These are phyloP conservation scores for Rhegmatorhina hoffmannsi DNA, from an alignment of 2,113 vertebrate species.

Conservation along the genomic window DNA sequence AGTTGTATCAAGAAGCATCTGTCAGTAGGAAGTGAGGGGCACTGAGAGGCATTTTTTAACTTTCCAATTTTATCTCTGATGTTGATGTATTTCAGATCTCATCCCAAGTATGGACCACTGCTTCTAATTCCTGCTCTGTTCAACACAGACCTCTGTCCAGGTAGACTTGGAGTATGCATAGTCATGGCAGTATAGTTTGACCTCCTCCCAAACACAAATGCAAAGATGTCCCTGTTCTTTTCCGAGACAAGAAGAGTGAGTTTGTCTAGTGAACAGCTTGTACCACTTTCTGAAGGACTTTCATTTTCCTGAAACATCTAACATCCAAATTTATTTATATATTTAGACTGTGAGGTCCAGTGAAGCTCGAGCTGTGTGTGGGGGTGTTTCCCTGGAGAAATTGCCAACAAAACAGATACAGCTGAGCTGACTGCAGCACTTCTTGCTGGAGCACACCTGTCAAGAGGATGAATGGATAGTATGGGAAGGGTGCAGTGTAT, in stretches of 20 bases:
- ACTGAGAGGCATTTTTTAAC: neutral
- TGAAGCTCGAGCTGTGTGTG: neutral
- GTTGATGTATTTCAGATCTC: neutral
- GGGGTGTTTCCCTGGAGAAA: neutral
- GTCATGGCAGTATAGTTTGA: neutral
- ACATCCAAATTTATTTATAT: neutral
- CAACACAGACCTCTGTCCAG: neutral
- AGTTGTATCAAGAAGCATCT: neutral
- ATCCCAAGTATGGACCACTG: neutral
- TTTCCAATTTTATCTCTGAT: neutral
- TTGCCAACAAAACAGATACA: neutral
- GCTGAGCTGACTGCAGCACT: slow-evolving; percentile 16
- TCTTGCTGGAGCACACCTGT: neutral
- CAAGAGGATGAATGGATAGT: slow-evolving; percentile 22
- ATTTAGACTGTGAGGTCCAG: neutral
- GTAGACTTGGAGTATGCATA: neutral
- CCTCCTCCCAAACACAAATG: neutral
- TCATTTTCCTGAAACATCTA: neutral
- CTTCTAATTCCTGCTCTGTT: neutral
- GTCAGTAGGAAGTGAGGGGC: neutral
- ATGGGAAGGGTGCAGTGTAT: neutral
- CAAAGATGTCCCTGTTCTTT: neutral
- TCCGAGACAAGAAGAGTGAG: neutral
- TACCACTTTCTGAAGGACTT: neutral
- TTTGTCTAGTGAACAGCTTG: neutral